Percentiles rank a stretch among this genome's conserved stretches.
Evolutionary conservation across 2,113 vertebrate genomes (phyloP).

Genomic region (Ranitomeya variabilis): DNA sequence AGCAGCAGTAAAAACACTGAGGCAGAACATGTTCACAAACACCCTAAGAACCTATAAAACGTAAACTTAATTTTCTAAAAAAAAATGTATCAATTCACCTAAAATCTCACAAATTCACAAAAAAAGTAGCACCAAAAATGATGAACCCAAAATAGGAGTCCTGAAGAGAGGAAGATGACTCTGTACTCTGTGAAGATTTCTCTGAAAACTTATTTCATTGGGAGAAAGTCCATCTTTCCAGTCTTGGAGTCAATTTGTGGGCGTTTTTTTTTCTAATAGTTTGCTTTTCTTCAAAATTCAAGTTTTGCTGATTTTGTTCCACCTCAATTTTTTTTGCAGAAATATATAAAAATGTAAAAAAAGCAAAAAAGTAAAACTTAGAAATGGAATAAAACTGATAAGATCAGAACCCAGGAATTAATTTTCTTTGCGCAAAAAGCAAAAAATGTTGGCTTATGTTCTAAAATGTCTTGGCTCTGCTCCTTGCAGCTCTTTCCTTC

Average conservation of each 20-base stretch:
- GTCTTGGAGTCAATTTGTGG: neutral
- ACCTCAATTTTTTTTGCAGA: neutral
- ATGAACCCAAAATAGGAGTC: neutral
- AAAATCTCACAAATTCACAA: neutral
- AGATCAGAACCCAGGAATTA: neutral
- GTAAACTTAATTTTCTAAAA: neutral
- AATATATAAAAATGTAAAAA: neutral
- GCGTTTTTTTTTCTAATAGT: neutral
- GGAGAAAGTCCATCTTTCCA: conserved; percentile 2
- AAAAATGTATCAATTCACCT: neutral
- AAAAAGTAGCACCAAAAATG: neutral
- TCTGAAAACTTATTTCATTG: neutral
- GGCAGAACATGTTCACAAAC: conserved; percentile 21
- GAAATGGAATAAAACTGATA: neutral
- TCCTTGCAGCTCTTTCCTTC: conserved; percentile 6
- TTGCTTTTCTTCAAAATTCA: conserved; percentile 34
- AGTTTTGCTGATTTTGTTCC: neutral
- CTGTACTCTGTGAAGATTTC: neutral
- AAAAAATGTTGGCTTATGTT: neutral
- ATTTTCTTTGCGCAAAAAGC: neutral
- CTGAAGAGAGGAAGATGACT: neutral
- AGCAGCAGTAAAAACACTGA: conserved; percentile 43
- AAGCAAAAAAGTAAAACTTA: neutral
- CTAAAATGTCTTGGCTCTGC: neutral
- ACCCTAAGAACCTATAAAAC: neutral